Evolutionary conservation across 2,888 invertebrate species (phyloP).

Genomic region (Erebia aethiops): DNA sequence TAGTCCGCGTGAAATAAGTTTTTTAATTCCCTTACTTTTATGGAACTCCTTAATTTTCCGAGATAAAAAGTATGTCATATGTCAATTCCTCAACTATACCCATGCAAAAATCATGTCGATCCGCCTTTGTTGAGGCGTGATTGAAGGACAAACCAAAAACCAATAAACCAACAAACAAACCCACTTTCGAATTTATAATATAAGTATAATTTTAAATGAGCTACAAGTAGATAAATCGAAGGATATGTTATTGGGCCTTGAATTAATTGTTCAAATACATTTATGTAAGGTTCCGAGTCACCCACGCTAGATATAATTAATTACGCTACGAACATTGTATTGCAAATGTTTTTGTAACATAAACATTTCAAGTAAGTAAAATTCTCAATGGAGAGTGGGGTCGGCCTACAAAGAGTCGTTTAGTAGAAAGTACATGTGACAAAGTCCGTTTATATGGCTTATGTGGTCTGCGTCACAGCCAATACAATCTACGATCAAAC

Average conservation of each 20-base stretch:
- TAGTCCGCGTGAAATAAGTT: no score
- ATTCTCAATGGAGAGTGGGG: conserved; percentile 17
- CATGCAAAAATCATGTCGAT: no score
- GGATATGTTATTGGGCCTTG: background rate
- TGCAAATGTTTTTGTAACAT: conserved; percentile 3
- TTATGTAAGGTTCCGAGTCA: conserved; percentile 16
- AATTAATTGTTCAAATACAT: conserved; percentile 23
- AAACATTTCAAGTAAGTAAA: background rate
- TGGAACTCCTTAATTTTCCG: no score
- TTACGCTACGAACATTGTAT: conserved; percentile 6
- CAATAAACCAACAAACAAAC: no score
- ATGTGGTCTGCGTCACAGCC: conserved; percentile 48
- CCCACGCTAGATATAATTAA: conserved; percentile 23
- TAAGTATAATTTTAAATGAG: no score
- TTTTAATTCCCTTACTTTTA: no score
- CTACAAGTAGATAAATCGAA: background rate
- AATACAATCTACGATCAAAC: conserved; percentile 52
- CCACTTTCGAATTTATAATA: background rate
- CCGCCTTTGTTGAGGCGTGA: no score
- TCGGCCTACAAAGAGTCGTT: conserved; percentile 47
- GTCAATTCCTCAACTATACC: no score
- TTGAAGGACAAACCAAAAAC: no score
- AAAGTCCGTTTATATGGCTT: conserved; percentile 44
- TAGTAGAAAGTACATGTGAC: conserved; percentile 63
- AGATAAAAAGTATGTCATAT: no score